These are phyloP conservation scores for Heliothis virescens DNA, from an alignment of 1,140 invertebrate genomes.

Conservation along the genomic window DNA sequence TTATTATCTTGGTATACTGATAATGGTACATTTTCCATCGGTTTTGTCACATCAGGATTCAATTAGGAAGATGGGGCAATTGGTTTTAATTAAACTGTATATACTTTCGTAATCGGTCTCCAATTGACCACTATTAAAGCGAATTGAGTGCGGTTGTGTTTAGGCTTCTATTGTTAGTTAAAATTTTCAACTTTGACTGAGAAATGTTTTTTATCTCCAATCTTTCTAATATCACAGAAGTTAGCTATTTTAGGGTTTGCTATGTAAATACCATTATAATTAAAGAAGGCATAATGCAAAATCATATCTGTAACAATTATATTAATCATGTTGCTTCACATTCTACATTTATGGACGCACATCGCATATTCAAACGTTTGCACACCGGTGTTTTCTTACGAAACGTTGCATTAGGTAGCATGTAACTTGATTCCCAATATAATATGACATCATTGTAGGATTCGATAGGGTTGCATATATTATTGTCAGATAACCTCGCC, in stretches of 20 bases:
- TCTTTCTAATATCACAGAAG: neutral
- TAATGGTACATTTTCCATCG: conserved; percentile 13
- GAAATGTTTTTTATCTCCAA: neutral
- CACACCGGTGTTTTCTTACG: conserved; percentile 26
- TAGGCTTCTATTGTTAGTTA: conserved; percentile 42
- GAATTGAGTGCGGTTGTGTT: conserved; percentile 54
- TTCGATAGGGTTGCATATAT: conserved; percentile 25
- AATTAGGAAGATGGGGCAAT: conserved; percentile 62
- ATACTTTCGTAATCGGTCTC: conserved; percentile 65
- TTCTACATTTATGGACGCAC: conserved; percentile 20
- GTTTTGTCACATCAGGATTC: conserved; percentile 47
- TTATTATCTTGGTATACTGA: neutral
- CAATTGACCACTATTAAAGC: conserved; percentile 69
- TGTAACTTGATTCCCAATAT: conserved; percentile 35
- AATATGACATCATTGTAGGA: conserved; percentile 17
- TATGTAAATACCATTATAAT: neutral
- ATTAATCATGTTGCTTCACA: conserved; percentile 16
- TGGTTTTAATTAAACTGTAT: conserved; percentile 73
- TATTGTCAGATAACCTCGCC: conserved; percentile 8
- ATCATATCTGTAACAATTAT: conserved; percentile 5
- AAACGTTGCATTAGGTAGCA: conserved; percentile 30
- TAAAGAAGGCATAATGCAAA: neutral
- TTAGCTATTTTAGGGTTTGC: neutral
- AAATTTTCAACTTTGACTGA: too few species aligned
- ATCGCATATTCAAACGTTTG: conserved; percentile 33